Evolutionary conservation across 2,888 invertebrate species (phyloP), one percentile per base, ranked within the genome.

Genomic region (Scaeva pyrastri): DNA sequence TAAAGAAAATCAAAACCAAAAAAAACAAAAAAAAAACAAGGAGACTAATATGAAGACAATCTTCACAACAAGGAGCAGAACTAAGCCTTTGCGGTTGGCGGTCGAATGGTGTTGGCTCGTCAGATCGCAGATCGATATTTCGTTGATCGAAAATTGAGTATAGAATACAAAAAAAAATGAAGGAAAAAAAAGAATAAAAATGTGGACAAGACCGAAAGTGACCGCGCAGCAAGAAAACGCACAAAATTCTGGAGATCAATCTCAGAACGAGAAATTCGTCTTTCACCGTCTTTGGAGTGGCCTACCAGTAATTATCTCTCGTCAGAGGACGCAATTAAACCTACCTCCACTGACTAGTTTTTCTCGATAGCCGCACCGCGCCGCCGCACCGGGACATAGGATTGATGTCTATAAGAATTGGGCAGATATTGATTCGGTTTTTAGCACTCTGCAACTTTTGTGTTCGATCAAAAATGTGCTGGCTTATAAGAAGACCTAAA

Each of bases 311-410:
- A 89, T 89, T 89, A 89, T 89, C 87, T 75, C 88, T 87, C 87
- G 81, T 84, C 88, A 75, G 74, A 87, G 89, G 89, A 89, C 88
- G 89, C 88, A 88, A 89, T 88, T 88, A 88, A 89, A 88, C 85
- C 82, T 86, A 88, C 85, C 82, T 86, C 83, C 84, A 66, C 74
- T 71, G 88, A 88, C 88, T 88, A 88, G 88, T 88, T 88, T 88
- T 88, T 86, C 87, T 48, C 50, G 45, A 26, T 52, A 72, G 62
- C 31, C 31, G n/a, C n/a, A 5, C 6, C 19, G 43, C 66, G 68
- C n/a, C n/a, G n/a, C n/a, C n/a, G n/a, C n/a, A n/a, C n/a, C n/a
- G n/a, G n/a, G n/a, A n/a, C n/a, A n/a, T 87, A 75, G 74, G 78
- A 87, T 82, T 86, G 86, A 82, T 82, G 82, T 78, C 88, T 77